Percentiles rank a stretch among this genome's conserved stretches.
Evolutionary conservation across 2,113 vertebrate genomes (phyloP).

Genomic region (Nothocercus nigrocapillus): DNA sequence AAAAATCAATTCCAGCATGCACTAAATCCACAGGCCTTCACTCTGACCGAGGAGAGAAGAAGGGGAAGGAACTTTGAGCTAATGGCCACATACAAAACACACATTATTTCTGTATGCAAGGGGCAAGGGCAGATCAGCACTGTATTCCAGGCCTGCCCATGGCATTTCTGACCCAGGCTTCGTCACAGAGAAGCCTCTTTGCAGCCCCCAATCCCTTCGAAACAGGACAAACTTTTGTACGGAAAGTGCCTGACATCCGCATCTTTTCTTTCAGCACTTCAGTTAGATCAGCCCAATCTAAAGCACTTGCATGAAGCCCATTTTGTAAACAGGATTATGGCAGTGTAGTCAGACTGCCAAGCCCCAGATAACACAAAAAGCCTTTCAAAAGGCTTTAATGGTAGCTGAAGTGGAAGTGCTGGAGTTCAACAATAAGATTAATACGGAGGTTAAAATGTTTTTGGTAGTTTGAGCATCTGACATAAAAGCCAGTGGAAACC

Average conservation of each 20-base stretch:
- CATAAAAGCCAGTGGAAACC: constrained; percentile 49
- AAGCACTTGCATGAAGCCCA: constrained; percentile 54
- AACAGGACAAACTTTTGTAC: constrained; percentile 29
- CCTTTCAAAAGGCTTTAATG: constrained; percentile 70
- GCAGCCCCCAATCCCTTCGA: constrained; percentile 12
- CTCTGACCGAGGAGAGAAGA: not conserved
- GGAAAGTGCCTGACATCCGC: constrained; percentile 23
- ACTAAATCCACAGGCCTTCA: not conserved
- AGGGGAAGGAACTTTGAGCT: not conserved
- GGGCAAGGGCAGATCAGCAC: not conserved
- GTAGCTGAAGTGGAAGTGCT: constrained; percentile 45
- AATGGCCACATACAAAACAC: not conserved
- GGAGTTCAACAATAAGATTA: constrained; percentile 47
- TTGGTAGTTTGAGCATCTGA: constrained; percentile 37
- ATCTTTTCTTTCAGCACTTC: constrained; percentile 28
- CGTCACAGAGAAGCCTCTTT: not conserved
- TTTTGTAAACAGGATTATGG: constrained; percentile 69
- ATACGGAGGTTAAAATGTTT: constrained; percentile 65
- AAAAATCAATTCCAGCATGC: not conserved
- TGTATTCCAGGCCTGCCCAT: not conserved
- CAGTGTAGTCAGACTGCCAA: constrained; percentile 57
- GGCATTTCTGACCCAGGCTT: not conserved
- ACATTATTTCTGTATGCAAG: accelerated
- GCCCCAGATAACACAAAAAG: constrained; percentile 68
- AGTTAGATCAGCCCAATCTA: constrained; percentile 35